Base-by-base conservation (phyloP, 2,797 vertebrate genomes). In the Myripristis jacobus region DNA sequence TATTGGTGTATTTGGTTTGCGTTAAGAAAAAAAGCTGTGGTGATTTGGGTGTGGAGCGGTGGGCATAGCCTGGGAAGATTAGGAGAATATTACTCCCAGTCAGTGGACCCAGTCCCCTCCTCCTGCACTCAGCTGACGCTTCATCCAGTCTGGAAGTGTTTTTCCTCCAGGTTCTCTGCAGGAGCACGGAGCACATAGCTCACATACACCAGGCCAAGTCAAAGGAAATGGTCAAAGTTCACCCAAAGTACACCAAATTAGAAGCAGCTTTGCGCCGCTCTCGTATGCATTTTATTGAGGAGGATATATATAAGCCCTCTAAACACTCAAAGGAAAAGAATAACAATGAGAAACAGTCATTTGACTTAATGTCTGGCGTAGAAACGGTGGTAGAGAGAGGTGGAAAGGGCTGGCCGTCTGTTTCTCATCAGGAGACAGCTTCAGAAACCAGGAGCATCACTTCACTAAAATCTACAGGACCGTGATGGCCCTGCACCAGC, bases 151-250 rank as follows among this genome's bases (percentile, higher is more conserved):
- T 82, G 75, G 93, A 91, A 93, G 93, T 85, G 88, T 72, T 84
- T 80, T 85, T 76, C 80, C 72, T 72, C 64, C 80, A 73, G 89
- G 92, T 93, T 93, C 93, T 86, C 92, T 90, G 93, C 90, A 93
- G 91, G 92, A 94, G 86, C 81, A 84, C 82, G 80, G 87, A 86
- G 89, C 84, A 75, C 92, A 91, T 91, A 91, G 93, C 94, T 95
- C 92, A 88, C 93, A 94, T 95, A 92, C 94, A 92, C 66, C 72
- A 19, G 73, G 80, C 75, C 80, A 90, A 93, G 95, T 94, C 94
- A 95, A 93, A 96, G 95, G 95, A 96, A 95, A 95, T 92, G 91
- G 82, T 91, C 92, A 95, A 94, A 95, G 95, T 97, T 97, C 95
- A 97, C 92, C 91, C 89, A 95, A 91, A 96, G 95, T 96, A 93